Conservation (phyloP, 2,797 vertebrate species). For the Poecilia wingei region DNA sequence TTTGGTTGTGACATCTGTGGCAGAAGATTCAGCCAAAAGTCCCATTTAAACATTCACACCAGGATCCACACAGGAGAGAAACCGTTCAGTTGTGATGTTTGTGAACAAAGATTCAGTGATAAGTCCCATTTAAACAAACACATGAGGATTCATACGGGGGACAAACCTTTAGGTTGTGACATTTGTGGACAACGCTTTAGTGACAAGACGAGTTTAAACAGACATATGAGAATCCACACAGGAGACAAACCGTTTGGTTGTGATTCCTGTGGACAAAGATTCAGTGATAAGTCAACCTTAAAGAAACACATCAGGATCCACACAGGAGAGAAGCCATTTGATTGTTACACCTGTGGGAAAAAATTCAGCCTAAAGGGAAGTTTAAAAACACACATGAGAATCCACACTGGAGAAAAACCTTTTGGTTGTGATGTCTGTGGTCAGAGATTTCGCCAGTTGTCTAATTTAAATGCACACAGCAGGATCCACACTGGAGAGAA, state of each 20-base stretch:
- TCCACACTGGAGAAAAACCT: not conserved
- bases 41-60: not conserved
- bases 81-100: not conserved
- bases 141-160: not conserved
- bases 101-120: constrained; percentile 1
- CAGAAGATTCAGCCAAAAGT: constrained; percentile 1
- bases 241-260: not conserved
- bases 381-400: not conserved
- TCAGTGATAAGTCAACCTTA: constrained; percentile 1
- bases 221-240: not conserved
- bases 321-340: not conserved
- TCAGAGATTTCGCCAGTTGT: not conserved
- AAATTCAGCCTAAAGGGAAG: not conserved
- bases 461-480: not conserved
- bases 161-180: not conserved
- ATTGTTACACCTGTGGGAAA: not conserved
- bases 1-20: not conserved
- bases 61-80: constrained; percentile 4
- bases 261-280: not conserved
- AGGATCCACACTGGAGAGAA: not conserved
- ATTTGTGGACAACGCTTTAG: not conserved
- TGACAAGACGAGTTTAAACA: not conserved
- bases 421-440: constrained; percentile 2
- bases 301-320: not conserved
- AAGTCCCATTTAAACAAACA: constrained; percentile 7